A percentile compares a stretch with the other conserved stretches of the same genome.
Conservation (phyloP, 1,140 invertebrate species). For the Contarinia nasturtii region DNA sequence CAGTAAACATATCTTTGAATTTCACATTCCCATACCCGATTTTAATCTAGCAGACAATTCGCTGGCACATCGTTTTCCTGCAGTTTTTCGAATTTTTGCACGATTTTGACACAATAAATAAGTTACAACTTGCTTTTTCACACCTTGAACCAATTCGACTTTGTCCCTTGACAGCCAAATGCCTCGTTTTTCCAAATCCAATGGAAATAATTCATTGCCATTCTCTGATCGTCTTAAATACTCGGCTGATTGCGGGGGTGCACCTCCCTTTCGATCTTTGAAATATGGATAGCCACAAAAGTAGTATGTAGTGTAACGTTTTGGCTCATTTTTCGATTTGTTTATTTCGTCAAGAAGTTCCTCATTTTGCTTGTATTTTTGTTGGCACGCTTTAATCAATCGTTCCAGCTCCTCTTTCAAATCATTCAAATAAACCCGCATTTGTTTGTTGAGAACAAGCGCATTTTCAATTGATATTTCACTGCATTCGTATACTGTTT, state of each 20-base stretch:
- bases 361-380: constrained; percentile 1
- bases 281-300: constrained; percentile 18
- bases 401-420: neutral
- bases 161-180: constrained; percentile 18
- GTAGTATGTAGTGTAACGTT: neutral
- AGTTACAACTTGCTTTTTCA: constrained; percentile 16
- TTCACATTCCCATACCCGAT: no score
- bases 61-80: neutral
- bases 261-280: constrained; percentile 4
- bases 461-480: constrained; percentile 1
- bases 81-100: neutral
- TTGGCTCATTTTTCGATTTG: neutral
- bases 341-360: neutral
- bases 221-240: constrained; percentile 11
- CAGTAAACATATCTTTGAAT: no score
- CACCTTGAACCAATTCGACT: constrained; percentile 13
- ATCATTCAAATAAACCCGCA: neutral
- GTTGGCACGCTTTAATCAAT: neutral
- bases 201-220: constrained; percentile 16
- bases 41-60: neutral
- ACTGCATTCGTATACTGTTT: neutral
- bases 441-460: neutral
- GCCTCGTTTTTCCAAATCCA: constrained; percentile 15
- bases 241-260: constrained; percentile 16
- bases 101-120: neutral